Conservation (phyloP, 2,113 vertebrate genomes). For the Accipiter virgatus region DNA sequence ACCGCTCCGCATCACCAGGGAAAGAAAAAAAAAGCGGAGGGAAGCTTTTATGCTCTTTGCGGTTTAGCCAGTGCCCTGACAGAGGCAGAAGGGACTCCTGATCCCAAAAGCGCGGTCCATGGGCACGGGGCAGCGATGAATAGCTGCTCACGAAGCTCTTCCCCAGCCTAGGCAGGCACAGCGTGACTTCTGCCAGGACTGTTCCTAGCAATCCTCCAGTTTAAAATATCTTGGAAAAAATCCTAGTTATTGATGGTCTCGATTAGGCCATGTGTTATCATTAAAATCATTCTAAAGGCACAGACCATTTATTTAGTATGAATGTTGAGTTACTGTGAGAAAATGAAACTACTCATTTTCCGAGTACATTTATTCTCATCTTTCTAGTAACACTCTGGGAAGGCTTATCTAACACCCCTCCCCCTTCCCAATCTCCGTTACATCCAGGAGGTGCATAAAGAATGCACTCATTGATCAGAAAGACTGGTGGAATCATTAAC, state of each 20-base stretch:
- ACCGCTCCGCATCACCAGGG: neutral
- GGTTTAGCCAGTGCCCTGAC: neutral
- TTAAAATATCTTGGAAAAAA: neutral
- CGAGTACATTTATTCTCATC: neutral
- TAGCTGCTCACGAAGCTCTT: neutral
- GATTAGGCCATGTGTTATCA: neutral
- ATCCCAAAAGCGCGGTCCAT: neutral
- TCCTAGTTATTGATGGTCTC: neutral
- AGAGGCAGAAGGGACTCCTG: neutral
- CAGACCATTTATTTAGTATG: neutral
- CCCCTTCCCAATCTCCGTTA: neutral
- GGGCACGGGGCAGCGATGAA: neutral
- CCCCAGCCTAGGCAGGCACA: neutral
- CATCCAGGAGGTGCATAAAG: neutral
- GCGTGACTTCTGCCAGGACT: neutral
- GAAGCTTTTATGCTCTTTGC: neutral
- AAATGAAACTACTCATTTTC: neutral
- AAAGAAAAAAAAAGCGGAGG: neutral
- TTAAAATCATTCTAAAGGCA: neutral
- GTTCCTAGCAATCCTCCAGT: neutral
- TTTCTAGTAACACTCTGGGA: neutral
- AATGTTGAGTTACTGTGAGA: neutral
- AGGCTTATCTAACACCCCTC: neutral
- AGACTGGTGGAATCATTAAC: neutral
- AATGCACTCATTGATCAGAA: neutral